Conservation (phyloP, 2,888 invertebrate genomes). For the Drosophila sordidula region DNA sequence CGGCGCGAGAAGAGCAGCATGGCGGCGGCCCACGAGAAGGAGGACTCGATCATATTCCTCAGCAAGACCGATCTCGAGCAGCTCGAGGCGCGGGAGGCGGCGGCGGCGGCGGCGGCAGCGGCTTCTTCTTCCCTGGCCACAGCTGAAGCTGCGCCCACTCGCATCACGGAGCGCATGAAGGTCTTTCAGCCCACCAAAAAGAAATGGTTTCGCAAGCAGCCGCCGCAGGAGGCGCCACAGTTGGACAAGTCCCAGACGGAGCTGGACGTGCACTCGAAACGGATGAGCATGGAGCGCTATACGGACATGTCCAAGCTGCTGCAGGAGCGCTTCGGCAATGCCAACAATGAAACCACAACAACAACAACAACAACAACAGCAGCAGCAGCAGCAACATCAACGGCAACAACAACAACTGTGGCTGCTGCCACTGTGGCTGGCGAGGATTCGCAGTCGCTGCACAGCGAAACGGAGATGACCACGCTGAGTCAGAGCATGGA, state of each 20-base stretch:
- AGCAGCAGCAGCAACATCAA: no score
- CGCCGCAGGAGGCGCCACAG: constrained; percentile 70
- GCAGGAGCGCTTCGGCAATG: constrained; percentile 88
- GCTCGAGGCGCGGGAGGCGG: constrained; percentile 85
- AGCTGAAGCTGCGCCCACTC: constrained; percentile 53
- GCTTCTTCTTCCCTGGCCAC: constrained; percentile 69
- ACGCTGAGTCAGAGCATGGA: constrained; percentile 77
- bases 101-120: constrained; percentile 39
- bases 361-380: neutral
- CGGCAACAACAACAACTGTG: neutral
- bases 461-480: constrained; percentile 79
- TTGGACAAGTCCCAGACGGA: constrained; percentile 42
- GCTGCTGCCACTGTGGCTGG: neutral
- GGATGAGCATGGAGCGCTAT: constrained; percentile 89
- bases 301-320: constrained; percentile 90
- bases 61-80: constrained; percentile 89
- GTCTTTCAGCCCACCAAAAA: constrained; percentile 87
- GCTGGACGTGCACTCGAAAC: constrained; percentile 88
- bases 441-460: constrained; percentile 48
- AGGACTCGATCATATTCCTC: constrained; percentile 89
- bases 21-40: constrained; percentile 86
- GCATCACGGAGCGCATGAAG: constrained; percentile 85
- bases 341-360: constrained; percentile 18
- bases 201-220: constrained; percentile 88
- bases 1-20: constrained; percentile 84